phyloP scores from a whole-genome alignment of 2,113 vertebrate species.

The Potamarius usumacintae region DNA sequence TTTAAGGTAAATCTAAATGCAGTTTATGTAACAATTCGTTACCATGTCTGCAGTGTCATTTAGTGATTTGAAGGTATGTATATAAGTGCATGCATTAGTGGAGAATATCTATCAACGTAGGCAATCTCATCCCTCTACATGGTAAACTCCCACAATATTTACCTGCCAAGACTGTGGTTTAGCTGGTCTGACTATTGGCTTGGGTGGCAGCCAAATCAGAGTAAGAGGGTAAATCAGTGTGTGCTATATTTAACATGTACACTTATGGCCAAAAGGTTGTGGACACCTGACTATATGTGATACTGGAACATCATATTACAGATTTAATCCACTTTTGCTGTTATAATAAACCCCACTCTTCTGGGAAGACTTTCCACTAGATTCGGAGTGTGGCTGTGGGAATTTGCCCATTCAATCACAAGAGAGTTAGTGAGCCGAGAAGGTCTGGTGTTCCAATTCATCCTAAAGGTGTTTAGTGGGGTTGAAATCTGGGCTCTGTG shows the following conservation, averaged over 20 bases:
- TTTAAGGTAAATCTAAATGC: not conserved
- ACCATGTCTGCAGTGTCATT: not conserved
- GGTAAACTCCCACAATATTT: slow-evolving; percentile 52
- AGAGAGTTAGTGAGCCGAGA: not conserved
- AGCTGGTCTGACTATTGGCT: slow-evolving; percentile 62
- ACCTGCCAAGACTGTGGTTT: slow-evolving; percentile 59
- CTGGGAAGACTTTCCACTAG: not conserved
- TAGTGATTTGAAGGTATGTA: slow-evolving; percentile 12
- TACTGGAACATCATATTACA: not conserved
- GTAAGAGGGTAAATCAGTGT: slow-evolving; percentile 25
- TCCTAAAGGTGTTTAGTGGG: too few relatives aligned
- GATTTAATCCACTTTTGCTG: not conserved
- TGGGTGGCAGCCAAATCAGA: slow-evolving; percentile 54
- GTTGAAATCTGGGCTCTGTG: too few relatives aligned
- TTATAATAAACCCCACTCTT: not conserved
- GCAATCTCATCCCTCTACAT: slow-evolving; percentile 34
- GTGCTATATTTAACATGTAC: slow-evolving; percentile 9
- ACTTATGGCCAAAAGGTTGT: not conserved
- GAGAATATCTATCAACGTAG: slow-evolving; percentile 27
- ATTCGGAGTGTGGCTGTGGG: not conserved
- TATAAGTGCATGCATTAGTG: slow-evolving; percentile 4
- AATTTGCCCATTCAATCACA: not conserved
- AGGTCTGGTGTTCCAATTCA: not conserved
- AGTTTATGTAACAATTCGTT: not conserved
- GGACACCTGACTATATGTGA: not conserved